Percentiles rank a stretch among this genome's conserved stretches.
Conservation (phyloP, 1,140 invertebrate species). For the Vanessa atalanta region DNA sequence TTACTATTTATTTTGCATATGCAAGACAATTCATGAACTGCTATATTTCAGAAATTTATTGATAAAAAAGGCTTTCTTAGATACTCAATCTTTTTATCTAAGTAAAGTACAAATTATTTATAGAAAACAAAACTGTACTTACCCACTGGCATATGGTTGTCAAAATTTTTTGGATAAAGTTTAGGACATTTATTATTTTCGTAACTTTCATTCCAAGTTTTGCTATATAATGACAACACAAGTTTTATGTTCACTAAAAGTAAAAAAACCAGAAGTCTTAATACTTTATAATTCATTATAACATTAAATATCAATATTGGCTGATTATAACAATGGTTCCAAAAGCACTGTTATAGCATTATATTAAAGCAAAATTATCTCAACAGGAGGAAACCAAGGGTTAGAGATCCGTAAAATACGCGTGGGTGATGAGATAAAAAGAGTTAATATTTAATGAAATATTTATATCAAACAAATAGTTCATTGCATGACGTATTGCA, state of each 20-base stretch:
- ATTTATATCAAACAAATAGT: slow-evolving; percentile 32
- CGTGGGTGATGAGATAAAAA: slow-evolving; percentile 60
- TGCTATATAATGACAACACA: slow-evolving; percentile 65
- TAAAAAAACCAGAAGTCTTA: slow-evolving; percentile 35
- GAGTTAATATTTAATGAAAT: slow-evolving; percentile 28
- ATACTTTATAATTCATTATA: slow-evolving; percentile 33
- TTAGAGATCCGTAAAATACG: slow-evolving; percentile 47
- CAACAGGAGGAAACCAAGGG: slow-evolving; percentile 52
- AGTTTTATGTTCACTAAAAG: slow-evolving; percentile 55
- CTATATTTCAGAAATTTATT: no score
- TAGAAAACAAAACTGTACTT: slow-evolving; percentile 43
- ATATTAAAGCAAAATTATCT: slow-evolving; percentile 47
- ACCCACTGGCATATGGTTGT: slow-evolving; percentile 77
- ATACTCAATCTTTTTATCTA: no score
- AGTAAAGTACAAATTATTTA: neutral
- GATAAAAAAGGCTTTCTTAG: no score
- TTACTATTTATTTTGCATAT: neutral
- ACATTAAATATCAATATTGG: slow-evolving; percentile 24
- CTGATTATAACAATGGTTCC: slow-evolving; percentile 23
- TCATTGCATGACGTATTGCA: slow-evolving; percentile 22
- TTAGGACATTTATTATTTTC: slow-evolving; percentile 77
- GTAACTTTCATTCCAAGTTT: slow-evolving; percentile 76
- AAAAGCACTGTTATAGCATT: slow-evolving; percentile 27
- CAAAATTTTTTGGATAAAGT: slow-evolving; percentile 77
- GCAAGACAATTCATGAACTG: neutral